Evolutionary conservation across 53 echinoderm and acorn worm genomes (phyloP), one percentile per base, ranked within the genome.

Genomic region (Mesocentrotus franciscanus): DNA sequence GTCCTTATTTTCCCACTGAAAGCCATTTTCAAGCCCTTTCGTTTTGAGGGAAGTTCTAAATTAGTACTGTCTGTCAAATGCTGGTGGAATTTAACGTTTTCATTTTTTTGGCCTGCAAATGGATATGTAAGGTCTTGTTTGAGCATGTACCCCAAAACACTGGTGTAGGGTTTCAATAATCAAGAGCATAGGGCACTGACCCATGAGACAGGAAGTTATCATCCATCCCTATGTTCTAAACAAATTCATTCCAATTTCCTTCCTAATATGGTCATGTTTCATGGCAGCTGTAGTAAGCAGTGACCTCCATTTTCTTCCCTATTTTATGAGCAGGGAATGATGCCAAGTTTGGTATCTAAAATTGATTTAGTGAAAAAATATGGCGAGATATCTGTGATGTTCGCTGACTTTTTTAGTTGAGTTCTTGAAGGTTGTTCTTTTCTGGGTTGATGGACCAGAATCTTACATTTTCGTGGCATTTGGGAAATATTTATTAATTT

Each of bases 201-300:
- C 87, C 58, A 11, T 13, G 1, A 10, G n/a, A 1, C 87, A 91
- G 91, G 91, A 66, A 64, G 64, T 62, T 62, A 62, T 91, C 34
- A 2, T 32, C 39, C 91, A 30, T 36, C 66, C 27, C 35, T 91
- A 11, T 91, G 14, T 91, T 64, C 68, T 15, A 17, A 61, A 61
- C 61, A 64, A 26, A 66, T 64, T 66, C 91, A 66, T 66, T 62
- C 66, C 91, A 91, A 91, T 91, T 62, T 91, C 91, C 91, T 91
- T 36, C 91, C 91, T 35, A 64, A 66, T 91, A 91, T 66, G 91
- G 91, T 34, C 64, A 66, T 91, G 66, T 91, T 30, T 0, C 49
- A 66, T 17, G 39, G 24, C 91, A 91, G 91, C 91, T 91, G 91
- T 20, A 58, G 27, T 87, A 57, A 27, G 58, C 22, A 39, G 91